These are phyloP conservation scores for Jordanella pulchra DNA, from an alignment of 2,797 vertebrate species.

Conservation along the genomic window DNA sequence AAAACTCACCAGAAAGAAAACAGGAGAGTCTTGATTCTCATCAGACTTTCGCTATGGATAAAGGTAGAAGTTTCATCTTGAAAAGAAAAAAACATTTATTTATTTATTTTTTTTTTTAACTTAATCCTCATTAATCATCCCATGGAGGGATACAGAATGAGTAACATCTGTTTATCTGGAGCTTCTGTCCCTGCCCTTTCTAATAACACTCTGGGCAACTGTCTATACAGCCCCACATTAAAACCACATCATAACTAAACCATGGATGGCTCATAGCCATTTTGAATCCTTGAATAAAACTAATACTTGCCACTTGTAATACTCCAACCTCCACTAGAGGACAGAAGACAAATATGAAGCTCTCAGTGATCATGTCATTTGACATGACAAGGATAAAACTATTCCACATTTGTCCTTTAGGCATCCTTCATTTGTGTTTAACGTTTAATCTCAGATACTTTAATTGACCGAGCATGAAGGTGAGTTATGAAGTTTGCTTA, in stretches of 20 bases:
- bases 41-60: too few relatives aligned
- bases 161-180: neutral
- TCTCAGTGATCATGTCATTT: neutral
- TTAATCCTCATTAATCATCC: too few relatives aligned
- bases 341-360: neutral
- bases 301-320: neutral
- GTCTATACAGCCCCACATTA: neutral
- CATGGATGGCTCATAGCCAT: neutral
- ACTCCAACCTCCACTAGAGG: slow-evolving; percentile 1
- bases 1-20: too few relatives aligned
- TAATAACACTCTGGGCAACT: neutral
- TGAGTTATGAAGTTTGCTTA: neutral
- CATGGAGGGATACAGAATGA: too few relatives aligned
- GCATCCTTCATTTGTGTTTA: neutral
- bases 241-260: neutral
- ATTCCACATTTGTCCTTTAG: neutral
- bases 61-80: too few relatives aligned
- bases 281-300: neutral
- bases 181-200: neutral
- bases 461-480: neutral
- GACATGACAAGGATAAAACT: neutral
- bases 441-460: neutral
- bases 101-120: too few relatives aligned
- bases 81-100: too few relatives aligned
- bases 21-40: too few relatives aligned